Evolutionary conservation across 2,888 invertebrate genomes (phyloP).

Genomic region (Zygogramma bicolorata): DNA sequence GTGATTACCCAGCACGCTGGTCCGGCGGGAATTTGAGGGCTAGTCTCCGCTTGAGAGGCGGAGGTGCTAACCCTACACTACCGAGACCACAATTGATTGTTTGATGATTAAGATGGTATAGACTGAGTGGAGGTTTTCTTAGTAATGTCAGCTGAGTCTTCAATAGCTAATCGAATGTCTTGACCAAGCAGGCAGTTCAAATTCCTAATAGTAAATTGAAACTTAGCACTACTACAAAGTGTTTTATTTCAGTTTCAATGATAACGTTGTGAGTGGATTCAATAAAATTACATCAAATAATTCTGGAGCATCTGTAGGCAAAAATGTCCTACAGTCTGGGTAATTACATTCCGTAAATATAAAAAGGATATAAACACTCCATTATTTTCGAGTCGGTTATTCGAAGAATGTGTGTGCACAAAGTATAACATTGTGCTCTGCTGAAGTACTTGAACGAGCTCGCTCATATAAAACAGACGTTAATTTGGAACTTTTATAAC

Average conservation of each 20-base stretch:
- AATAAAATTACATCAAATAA: background rate
- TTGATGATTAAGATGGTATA: too few species aligned
- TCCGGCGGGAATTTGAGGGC: too few species aligned
- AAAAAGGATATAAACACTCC: conserved; percentile 8
- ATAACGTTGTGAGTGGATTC: background rate
- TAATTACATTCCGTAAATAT: background rate
- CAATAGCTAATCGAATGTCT: too few species aligned
- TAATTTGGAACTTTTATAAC: conserved; percentile 45
- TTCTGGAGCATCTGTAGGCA: background rate
- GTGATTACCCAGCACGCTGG: too few species aligned
- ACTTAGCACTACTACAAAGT: background rate
- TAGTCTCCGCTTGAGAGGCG: too few species aligned
- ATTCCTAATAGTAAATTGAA: too few species aligned
- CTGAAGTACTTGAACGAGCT: conserved; percentile 12
- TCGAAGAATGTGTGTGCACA: conserved; percentile 18
- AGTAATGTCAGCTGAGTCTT: too few species aligned
- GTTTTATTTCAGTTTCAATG: background rate
- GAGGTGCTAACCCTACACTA: too few species aligned
- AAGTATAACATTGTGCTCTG: conserved; percentile 19
- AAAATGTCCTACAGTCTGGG: background rate
- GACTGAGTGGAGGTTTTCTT: too few species aligned
- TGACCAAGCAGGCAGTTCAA: too few species aligned
- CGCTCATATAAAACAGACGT: conserved; percentile 39
- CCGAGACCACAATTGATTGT: too few species aligned
- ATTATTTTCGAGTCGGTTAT: conserved; percentile 12